A percentile compares a stretch with the other conserved stretches of the same genome.
phyloP scores from a whole-genome alignment of 2,797 vertebrate genomes.

The Paratrypauchen microcephalus region DNA sequence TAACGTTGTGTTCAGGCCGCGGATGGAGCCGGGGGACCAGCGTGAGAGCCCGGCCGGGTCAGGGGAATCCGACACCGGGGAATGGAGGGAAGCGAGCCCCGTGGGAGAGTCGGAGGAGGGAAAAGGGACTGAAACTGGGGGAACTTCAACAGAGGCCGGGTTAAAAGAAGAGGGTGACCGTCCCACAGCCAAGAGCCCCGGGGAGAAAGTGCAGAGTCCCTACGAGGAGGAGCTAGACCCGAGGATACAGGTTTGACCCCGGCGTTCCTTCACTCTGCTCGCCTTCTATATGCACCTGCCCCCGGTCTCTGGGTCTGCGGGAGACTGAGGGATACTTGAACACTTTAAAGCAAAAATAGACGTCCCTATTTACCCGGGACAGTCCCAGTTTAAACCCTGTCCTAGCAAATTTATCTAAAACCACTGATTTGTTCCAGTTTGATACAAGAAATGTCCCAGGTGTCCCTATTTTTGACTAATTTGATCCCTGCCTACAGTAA shows the following conservation, averaged over 20 bases:
- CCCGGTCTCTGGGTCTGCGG: neutral
- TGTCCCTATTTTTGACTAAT: too few relatives aligned
- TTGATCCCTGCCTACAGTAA: too few relatives aligned
- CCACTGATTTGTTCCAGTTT: too few relatives aligned
- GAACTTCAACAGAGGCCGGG: conserved; percentile 17
- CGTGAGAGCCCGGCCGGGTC: conserved; percentile 82
- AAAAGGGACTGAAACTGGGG: conserved; percentile 42
- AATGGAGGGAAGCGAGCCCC: conserved; percentile 75
- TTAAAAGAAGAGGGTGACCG: conserved; percentile 39
- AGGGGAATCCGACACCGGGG: conserved; percentile 72
- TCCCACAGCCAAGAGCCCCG: conserved; percentile 42
- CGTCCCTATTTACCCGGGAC: too few relatives aligned
- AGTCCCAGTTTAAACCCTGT: too few relatives aligned
- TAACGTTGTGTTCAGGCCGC: conserved; percentile 42
- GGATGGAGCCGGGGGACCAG: conserved; percentile 78
- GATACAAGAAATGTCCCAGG: too few relatives aligned
- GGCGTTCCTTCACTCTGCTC: neutral
- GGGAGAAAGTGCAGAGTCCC: conserved; percentile 63
- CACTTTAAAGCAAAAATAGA: neutral
- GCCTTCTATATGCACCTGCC: neutral
- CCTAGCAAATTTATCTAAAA: too few relatives aligned
- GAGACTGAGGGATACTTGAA: neutral
- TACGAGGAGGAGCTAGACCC: conserved; percentile 88
- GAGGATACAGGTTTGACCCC: conserved; percentile 81
- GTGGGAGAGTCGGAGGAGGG: conserved; percentile 54